These are phyloP conservation scores for Ploceus nigricollis DNA, from an alignment of 2,113 vertebrate species.

Conservation along the genomic window DNA sequence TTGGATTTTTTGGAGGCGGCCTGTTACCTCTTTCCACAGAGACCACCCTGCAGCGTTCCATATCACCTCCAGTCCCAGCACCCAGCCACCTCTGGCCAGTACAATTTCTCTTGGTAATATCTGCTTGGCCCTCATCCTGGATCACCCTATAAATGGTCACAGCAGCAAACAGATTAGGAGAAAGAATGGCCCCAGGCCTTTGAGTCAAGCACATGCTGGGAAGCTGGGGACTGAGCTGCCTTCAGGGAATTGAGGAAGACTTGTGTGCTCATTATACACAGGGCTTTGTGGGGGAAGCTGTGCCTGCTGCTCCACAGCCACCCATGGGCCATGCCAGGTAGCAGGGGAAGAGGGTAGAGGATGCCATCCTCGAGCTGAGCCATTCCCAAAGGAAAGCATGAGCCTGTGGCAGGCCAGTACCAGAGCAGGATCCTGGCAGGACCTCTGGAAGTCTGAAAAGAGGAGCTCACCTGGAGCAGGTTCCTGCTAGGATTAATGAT, in stretches of 20 bases:
- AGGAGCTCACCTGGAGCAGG: no score
- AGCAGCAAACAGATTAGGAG: not conserved
- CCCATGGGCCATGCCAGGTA: not conserved
- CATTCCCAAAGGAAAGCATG: no score
- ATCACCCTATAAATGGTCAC: not conserved
- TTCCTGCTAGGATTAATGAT: no score
- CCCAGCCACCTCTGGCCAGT: not conserved
- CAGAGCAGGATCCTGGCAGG: no score
- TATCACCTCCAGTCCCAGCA: no score
- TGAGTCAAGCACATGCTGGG: accelerated
- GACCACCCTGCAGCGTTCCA: not conserved
- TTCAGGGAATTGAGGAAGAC: not conserved
- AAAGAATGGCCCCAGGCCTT: no score
- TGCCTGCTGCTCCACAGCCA: not conserved
- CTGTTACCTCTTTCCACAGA: not conserved
- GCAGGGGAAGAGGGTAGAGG: not conserved
- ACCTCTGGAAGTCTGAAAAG: no score
- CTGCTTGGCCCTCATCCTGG: not conserved
- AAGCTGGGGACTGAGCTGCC: not conserved
- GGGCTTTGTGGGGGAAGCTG: not conserved
- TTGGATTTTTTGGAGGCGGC: no score
- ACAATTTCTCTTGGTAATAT: not conserved
- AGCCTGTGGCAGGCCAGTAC: not conserved
- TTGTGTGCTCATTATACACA: not conserved
- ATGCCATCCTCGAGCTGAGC: not conserved